phyloP scores from a whole-genome alignment of 1,140 invertebrate species.

The Camponotus pennsylvanicus region DNA sequence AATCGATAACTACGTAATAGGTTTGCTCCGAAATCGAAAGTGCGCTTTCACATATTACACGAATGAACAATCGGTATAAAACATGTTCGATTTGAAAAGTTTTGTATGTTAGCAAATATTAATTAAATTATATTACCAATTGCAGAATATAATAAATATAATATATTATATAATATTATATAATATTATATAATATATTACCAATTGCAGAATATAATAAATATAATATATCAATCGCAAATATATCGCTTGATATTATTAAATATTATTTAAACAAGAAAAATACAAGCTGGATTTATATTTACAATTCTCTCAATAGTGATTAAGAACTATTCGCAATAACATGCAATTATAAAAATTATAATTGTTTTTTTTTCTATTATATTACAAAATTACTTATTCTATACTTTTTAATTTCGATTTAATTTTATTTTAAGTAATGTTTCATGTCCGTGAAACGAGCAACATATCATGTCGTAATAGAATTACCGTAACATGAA shows the following conservation, averaged over 20 bases:
- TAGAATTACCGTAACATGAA: background rate
- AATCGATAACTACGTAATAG: constrained; percentile 67
- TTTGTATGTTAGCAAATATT: background rate
- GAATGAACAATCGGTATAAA: constrained; percentile 7
- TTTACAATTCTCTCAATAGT: background rate
- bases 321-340: background rate
- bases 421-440: constrained; percentile 7
- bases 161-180: no score
- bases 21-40: constrained; percentile 33
- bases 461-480: background rate
- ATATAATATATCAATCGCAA: constrained; percentile 3
- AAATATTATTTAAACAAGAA: background rate
- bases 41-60: background rate
- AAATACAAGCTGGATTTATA: background rate
- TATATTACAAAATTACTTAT: background rate
- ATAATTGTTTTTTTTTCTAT: background rate
- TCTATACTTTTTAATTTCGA: background rate
- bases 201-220: background rate
- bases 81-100: background rate
- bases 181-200: no score
- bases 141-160: background rate
- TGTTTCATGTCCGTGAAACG: background rate
- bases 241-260: constrained; percentile 6
- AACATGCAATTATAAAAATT: background rate
- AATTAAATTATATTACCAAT: background rate